phyloP scores from a whole-genome alignment of 2,888 invertebrate genomes.

The Crioceris asparagi region DNA sequence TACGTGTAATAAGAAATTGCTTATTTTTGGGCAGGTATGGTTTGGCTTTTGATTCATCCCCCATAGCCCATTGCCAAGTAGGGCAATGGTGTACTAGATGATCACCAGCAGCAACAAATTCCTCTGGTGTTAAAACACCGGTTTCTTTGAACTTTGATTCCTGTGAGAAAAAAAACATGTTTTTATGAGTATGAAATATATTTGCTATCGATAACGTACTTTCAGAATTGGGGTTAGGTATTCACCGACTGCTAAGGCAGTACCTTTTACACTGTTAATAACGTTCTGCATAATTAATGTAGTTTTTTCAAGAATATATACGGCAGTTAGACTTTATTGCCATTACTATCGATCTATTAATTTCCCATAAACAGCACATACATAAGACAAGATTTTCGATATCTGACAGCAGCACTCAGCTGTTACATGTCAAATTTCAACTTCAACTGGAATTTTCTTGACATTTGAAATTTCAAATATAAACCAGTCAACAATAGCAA shows the following conservation, averaged over 20 bases:
- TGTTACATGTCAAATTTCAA: no score
- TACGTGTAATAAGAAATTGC: slow-evolving; percentile 93
- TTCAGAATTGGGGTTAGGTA: slow-evolving; percentile 92
- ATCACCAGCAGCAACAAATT: slow-evolving; percentile 97
- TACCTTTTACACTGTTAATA: slow-evolving; percentile 90
- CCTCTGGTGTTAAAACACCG: slow-evolving; percentile 96
- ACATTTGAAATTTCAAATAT: no score
- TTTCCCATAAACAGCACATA: no score
- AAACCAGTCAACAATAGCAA: no score
- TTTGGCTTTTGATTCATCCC: slow-evolving; percentile 82
- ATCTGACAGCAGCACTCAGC: no score
- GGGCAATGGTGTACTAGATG: slow-evolving; percentile 98
- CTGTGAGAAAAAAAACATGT: slow-evolving; percentile 39
- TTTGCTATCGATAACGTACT: slow-evolving; percentile 43
- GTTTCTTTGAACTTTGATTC: slow-evolving; percentile 96
- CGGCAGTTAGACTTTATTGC: no score
- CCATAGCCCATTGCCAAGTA: slow-evolving; percentile 97
- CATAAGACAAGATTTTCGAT: no score
- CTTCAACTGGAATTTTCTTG: no score
- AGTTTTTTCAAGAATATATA: no score
- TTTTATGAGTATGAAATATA: background rate
- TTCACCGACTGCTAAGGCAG: slow-evolving; percentile 90
- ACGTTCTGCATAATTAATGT: slow-evolving; percentile 83
- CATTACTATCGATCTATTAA: no score
- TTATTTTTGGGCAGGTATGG: slow-evolving; percentile 88